Evolutionary conservation across 2,797 vertebrate genomes (phyloP), one percentile per base, ranked within the genome.

Genomic region (Taenioides sp.): DNA sequence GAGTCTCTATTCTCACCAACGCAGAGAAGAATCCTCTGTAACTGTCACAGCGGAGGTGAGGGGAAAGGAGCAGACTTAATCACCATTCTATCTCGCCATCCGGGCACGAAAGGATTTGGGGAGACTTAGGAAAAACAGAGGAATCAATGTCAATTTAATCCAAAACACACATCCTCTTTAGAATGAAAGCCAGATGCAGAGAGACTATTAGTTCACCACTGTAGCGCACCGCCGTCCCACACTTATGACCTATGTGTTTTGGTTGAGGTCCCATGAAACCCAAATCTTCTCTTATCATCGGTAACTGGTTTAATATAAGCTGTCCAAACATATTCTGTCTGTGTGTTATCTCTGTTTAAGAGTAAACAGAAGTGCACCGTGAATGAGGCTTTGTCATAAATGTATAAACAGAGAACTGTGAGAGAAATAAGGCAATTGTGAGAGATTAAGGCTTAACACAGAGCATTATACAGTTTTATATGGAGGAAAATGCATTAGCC

Each of bases 171-270:
- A 91, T 92, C 88, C 87, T 88, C 87, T 86, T 86, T 83, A 82
- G 75, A 90, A 92, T 92, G 87, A 89, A 90, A 91, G 90, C 89
- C 92, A 91, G 90, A 91, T 93, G 90, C 82, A 79, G 84, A 77
- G 78, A 80, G 76, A 78, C 85, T 83, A 85, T 90, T 90, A 87
- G 86, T 86, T 90, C 81, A 83, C 86, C 85, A 72, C 82, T 82
- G 81, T 82, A 87, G 86, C 86, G 83, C 87, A 83, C 87, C 80
- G 75, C 73, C 75, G 67, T 89, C 87, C 85, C 84, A 82, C 84
- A 84, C 89, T 90, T 90, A 91, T 89, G 88, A 89, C 87, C 88
- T 84, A 40, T 76, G 84, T 88, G 84, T 90, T 92, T 90, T 86
- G 84, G 80, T 90, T 88, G 82, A 83, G 85, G 81, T 84, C 82